Evolutionary conservation across 2,113 vertebrate genomes (phyloP).

Genomic region (Paratilapia polleni): DNA sequence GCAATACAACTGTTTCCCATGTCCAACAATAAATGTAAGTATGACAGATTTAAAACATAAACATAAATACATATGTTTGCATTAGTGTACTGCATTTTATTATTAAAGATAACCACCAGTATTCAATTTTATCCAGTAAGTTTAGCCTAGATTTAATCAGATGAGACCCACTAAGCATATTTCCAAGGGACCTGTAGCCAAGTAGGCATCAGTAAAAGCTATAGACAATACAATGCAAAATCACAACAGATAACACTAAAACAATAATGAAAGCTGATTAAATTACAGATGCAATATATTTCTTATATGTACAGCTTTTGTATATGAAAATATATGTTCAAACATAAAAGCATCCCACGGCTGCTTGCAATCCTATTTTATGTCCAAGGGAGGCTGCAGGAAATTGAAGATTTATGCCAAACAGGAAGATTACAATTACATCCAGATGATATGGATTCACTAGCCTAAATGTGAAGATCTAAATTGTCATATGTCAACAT

Average conservation of each 20-base stretch:
- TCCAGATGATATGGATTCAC: conserved; percentile 4
- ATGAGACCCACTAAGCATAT: not conserved
- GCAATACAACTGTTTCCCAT: not conserved
- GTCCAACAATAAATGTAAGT: not conserved
- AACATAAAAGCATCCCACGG: not conserved
- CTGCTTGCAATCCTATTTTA: conserved; percentile 1
- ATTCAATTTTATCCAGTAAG: not conserved
- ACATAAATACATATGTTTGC: not conserved
- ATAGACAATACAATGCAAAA: not conserved
- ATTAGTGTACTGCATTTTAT: not conserved
- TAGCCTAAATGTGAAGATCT: conserved; percentile 2
- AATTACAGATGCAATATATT: conserved; percentile 3
- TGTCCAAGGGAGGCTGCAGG: conserved; percentile 18
- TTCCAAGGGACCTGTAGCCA: not conserved
- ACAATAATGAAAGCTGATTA: not conserved
- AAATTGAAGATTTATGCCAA: conserved; percentile 7
- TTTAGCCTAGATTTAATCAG: not conserved
- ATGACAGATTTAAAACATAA: not conserved
- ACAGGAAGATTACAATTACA: conserved; percentile 33
- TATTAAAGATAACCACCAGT: not conserved
- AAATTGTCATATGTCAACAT: conserved; percentile 16
- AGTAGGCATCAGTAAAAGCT: not conserved
- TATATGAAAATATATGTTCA: not conserved
- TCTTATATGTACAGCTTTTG: conserved; percentile 2
- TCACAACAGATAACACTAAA: not conserved